Evolutionary conservation across 2,888 invertebrate species (phyloP).

Genomic region (Conchocele bisecta): DNA sequence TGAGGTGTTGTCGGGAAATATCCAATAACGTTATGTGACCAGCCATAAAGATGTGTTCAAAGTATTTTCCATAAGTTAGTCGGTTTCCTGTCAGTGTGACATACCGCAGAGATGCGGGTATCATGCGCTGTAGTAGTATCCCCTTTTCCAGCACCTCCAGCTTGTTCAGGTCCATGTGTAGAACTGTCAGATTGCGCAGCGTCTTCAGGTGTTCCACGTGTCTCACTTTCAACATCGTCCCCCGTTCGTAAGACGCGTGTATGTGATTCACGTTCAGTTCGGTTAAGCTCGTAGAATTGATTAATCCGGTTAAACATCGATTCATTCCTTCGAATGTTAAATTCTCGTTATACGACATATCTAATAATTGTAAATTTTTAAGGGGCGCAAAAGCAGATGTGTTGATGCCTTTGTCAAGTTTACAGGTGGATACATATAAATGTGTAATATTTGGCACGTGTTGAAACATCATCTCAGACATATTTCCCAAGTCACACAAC

Average conservation of each 20-base stretch:
- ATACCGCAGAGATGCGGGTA: neutral
- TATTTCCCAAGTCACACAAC: too few species aligned
- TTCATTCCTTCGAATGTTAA: conserved; percentile 45
- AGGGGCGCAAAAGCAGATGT: conserved; percentile 23
- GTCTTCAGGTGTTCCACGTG: conserved; percentile 32
- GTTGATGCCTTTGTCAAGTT: neutral
- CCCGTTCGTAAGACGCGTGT: conserved; percentile 16
- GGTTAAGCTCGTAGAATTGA: conserved; percentile 15
- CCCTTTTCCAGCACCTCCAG: conserved; percentile 41
- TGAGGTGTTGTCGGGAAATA: conserved; percentile 43
- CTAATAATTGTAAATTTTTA: conserved; percentile 17
- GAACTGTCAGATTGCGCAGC: conserved; percentile 12
- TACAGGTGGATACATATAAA: too few species aligned
- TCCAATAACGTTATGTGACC: conserved; percentile 19
- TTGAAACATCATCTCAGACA: too few species aligned
- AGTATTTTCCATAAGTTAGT: conserved; percentile 27
- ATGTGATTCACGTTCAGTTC: conserved; percentile 33
- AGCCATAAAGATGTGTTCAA: neutral
- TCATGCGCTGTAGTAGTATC: conserved; percentile 8
- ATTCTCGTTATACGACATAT: conserved; percentile 45
- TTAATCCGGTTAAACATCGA: conserved; percentile 25
- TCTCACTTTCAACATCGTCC: conserved; percentile 2
- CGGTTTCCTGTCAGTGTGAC: conserved; percentile 43
- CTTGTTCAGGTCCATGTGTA: conserved; percentile 52
- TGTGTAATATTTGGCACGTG: too few species aligned